These are phyloP conservation scores for Etheostoma perlongum DNA, from an alignment of 2,797 vertebrate genomes.

Conservation along the genomic window DNA sequence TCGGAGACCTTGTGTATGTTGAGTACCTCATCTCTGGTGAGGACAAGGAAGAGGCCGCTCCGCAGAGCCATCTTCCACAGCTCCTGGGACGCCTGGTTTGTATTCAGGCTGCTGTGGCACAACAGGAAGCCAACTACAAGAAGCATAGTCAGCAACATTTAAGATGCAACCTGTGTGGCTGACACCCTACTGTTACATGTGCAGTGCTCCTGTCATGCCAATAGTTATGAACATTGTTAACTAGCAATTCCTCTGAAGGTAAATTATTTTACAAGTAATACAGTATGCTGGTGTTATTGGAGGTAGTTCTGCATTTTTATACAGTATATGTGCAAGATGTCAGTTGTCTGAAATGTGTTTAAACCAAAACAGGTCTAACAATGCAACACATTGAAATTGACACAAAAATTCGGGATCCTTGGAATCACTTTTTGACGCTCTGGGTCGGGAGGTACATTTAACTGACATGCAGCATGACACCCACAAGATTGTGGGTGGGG, in stretches of 20 bases:
- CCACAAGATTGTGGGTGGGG: too few relatives aligned
- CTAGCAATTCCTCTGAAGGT: background rate
- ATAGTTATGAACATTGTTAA: background rate
- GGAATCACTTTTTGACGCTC: too few relatives aligned
- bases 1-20: slow-evolving; percentile 92
- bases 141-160: slow-evolving; percentile 11
- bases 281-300: background rate
- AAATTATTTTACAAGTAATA: background rate
- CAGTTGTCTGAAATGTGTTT: background rate
- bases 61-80: slow-evolving; percentile 93
- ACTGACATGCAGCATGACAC: too few relatives aligned
- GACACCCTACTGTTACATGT: background rate
- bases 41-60: slow-evolving; percentile 87
- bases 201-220: background rate
- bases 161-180: background rate
- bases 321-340: background rate
- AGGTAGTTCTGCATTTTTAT: background rate
- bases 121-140: slow-evolving; percentile 92
- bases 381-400: too few relatives aligned
- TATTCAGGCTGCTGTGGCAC: slow-evolving; percentile 89
- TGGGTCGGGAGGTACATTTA: too few relatives aligned
- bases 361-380: background rate
- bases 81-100: slow-evolving; percentile 84
- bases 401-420: too few relatives aligned
- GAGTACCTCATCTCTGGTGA: slow-evolving; percentile 90